A percentile compares a stretch with the other conserved stretches of the same genome.
These are phyloP conservation scores for Chanos chanos DNA, from an alignment of 2,797 vertebrate species.

Conservation along the genomic window DNA sequence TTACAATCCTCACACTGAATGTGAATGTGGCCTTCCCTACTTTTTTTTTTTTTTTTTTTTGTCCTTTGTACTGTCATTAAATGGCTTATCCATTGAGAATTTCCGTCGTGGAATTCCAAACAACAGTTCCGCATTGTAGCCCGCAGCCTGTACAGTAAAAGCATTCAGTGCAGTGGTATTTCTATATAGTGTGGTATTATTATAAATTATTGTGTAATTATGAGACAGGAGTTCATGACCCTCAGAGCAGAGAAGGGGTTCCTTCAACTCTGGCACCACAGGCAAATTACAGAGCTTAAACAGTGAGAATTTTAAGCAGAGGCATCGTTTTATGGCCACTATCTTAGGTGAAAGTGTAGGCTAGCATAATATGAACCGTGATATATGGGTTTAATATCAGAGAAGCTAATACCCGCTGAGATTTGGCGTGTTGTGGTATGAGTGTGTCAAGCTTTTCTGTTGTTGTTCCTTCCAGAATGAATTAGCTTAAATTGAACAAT, in stretches of 20 bases:
- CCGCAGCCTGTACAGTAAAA: neutral
- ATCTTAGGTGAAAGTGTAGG: conserved; percentile 13
- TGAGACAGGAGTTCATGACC: conserved; percentile 21
- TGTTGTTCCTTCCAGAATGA: conserved; percentile 16
- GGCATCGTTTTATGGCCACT: neutral
- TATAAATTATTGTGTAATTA: conserved; percentile 25
- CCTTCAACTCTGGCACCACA: neutral
- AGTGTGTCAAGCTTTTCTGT: neutral
- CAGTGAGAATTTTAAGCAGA: conserved; percentile 1
- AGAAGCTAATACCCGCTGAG: conserved; percentile 19
- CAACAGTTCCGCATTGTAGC: conserved; percentile 15
- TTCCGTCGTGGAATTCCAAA: neutral
- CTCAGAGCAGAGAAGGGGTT: neutral
- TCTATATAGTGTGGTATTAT: conserved; percentile 9
- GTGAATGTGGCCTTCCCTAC: neutral
- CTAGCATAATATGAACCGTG: conserved; percentile 16
- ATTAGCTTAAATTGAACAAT: conserved; percentile 33
- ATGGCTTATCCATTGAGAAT: conserved; percentile 5
- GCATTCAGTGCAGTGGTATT: neutral
- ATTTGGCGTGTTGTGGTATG: conserved; percentile 23
- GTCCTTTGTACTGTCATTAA: conserved; percentile 3
- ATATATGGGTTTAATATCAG: conserved; percentile 37
- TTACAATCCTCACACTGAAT: conserved; percentile 27
- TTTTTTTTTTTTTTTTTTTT: neutral
- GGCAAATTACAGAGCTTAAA: neutral